phyloP scores from a whole-genome alignment of 2,888 invertebrate species.

The Volucella bombylans region DNA sequence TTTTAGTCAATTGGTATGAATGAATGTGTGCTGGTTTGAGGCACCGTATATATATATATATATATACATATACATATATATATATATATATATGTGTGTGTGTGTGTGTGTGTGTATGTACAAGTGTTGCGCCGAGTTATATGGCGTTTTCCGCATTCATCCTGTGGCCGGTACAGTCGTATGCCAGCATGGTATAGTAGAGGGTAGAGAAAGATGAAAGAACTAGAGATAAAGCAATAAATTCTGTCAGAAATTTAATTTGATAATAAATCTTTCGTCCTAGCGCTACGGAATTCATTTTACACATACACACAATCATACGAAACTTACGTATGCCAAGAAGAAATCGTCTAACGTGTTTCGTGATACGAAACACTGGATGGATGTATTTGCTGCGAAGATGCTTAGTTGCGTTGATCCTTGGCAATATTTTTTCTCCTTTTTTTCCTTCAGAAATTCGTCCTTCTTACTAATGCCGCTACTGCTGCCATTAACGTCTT shows the following conservation, averaged over 20 bases:
- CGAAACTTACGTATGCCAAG: conserved; percentile 71
- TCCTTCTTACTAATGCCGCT: conserved; percentile 48
- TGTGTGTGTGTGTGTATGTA: conserved; percentile 45
- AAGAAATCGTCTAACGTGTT: conserved; percentile 64
- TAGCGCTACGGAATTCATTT: conserved; percentile 83
- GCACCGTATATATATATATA: background rate
- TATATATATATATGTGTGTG: too few relatives aligned
- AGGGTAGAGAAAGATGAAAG: conserved; percentile 79
- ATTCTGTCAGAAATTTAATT: conserved; percentile 84
- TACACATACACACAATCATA: conserved; percentile 75
- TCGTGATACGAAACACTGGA: conserved; percentile 69
- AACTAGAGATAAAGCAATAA: conserved; percentile 83
- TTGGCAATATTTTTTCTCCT: conserved; percentile 64
- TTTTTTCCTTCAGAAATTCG: conserved; percentile 25
- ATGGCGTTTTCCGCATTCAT: conserved; percentile 72
- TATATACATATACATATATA: background rate
- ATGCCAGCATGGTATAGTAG: conserved; percentile 69
- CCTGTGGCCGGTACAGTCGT: conserved; percentile 68
- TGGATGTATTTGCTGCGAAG: conserved; percentile 72
- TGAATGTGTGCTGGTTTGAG: background rate
- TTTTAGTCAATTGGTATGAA: conserved; percentile 73
- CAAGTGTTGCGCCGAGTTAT: conserved; percentile 65
- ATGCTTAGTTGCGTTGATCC: conserved; percentile 74
- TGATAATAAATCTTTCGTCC: conserved; percentile 83
- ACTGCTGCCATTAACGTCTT: conserved; percentile 27